Percentiles rank a stretch among this genome's conserved stretches.
Evolutionary conservation across 2,888 invertebrate genomes (phyloP).

Genomic region (Platycheirus rosarum): DNA sequence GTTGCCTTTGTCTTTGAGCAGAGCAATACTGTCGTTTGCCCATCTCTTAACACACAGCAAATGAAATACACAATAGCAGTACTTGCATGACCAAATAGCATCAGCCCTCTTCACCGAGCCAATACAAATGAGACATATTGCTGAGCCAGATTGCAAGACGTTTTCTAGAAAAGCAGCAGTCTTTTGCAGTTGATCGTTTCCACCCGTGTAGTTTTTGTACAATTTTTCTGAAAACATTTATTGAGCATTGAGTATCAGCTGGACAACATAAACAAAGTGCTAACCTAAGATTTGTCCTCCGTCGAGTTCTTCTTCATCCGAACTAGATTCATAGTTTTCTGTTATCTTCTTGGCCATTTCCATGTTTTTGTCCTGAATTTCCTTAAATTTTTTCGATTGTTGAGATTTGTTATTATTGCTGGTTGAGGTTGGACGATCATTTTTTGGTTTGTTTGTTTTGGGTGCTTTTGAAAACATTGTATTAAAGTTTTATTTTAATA

Average conservation of each 20-base stretch:
- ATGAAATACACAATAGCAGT: conserved; percentile 93
- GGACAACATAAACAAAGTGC: not conserved
- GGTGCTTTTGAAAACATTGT: conserved; percentile 27
- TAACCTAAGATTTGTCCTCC: conserved; percentile 81
- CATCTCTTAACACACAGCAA: conserved; percentile 94
- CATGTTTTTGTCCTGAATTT: conserved; percentile 83
- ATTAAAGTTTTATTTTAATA: too few relatives aligned
- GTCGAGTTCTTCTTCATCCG: conserved; percentile 84
- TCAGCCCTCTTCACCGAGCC: conserved; percentile 91
- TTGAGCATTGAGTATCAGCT: too few relatives aligned
- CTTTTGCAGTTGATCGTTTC: conserved; percentile 83
- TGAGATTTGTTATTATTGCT: conserved; percentile 22
- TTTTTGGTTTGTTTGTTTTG: conserved; percentile 46
- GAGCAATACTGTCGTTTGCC: conserved; percentile 93
- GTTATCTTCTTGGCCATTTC: conserved; percentile 83
- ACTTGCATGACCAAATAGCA: conserved; percentile 93
- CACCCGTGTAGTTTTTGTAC: conserved; percentile 83
- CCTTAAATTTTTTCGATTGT: conserved; percentile 79
- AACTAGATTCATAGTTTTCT: conserved; percentile 84
- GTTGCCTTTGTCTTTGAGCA: conserved; percentile 85
- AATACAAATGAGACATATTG: conserved; percentile 95
- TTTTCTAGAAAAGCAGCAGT: conserved; percentile 90
- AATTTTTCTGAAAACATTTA: conserved; percentile 82
- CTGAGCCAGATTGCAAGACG: conserved; percentile 89
- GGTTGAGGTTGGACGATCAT: not conserved